Base-by-base conservation (phyloP, 2,797 vertebrate genomes). In the Malacoraja senta region DNA sequence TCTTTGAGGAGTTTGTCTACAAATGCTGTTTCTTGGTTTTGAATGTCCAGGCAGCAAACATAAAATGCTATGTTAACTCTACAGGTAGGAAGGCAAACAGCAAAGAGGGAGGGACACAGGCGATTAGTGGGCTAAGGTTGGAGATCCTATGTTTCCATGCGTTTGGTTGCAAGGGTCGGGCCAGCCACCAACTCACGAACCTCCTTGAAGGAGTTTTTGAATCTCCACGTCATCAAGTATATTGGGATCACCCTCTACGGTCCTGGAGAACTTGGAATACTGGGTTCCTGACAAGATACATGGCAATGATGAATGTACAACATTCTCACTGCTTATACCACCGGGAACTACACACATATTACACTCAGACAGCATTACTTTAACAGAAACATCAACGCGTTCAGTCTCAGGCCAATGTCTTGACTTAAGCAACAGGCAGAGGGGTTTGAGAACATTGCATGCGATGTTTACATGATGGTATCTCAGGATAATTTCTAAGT, bases 191-290 rank as follows among this genome's bases (percentile, higher is more conserved):
- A 94, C 95, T 94, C 94, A 97, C 97, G 97, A 95, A 98, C 97
- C 97, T 97, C 97, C 97, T 96, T 97, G 96, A 93, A 97, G 96
- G 94, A 98, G 95, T 94, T 95, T 96, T 97, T 97, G 97, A 96
- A 98, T 97, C 93, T 98, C 97, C 95, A 97, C 97, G 94, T 98
- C 97, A 95, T 96, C 96, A 95, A 97, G 96, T 95, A 97, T 96
- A 95, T 96, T 97, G 95, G 95, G 96, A 95, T 97, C 97, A 95
- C 96, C 96, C 96, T 96, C 96, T 96, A 97, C 96, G 96, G 97
- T 95, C 96, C 96, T 97, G 96, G 96, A 97, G 94, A 97, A 95
- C 95, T 97, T 97, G 96, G 96, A 96, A 95, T 97, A 96, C 94
- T 98, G 71, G 53, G 90, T 92, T 74, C 71, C 98, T 98, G 95